These are phyloP conservation scores for Drosophila meridiana DNA, from an alignment of 2,888 invertebrate genomes.

Conservation along the genomic window DNA sequence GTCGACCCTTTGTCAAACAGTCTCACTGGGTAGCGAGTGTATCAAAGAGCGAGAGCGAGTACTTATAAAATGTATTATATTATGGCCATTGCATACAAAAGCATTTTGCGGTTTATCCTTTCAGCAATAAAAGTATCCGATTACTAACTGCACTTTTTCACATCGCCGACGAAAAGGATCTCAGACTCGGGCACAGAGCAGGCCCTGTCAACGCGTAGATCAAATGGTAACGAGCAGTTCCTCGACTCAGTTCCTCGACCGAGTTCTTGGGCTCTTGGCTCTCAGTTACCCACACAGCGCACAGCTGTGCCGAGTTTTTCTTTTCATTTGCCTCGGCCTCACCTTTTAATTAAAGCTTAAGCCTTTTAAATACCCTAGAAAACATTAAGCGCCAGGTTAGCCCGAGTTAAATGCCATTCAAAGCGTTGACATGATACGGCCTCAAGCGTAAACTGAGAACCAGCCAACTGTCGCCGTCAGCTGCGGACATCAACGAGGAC, in stretches of 20 bases:
- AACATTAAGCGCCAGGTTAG: constrained; percentile 48
- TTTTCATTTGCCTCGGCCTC: constrained; percentile 21
- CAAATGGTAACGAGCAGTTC: constrained; percentile 61
- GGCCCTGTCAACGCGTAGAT: constrained; percentile 65
- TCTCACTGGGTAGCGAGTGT: background rate
- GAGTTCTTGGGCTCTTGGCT: constrained; percentile 6
- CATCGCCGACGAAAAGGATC: constrained; percentile 32
- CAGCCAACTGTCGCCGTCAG: constrained; percentile 42
- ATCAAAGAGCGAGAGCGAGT: background rate
- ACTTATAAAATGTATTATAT: constrained; percentile 72
- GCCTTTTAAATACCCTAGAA: constrained; percentile 60
- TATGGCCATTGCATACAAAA: constrained; percentile 61
- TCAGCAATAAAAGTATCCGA: constrained; percentile 84
- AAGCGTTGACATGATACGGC: constrained; percentile 71
- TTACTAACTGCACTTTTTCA: constrained; percentile 83
- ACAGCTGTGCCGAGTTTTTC: constrained; percentile 59
- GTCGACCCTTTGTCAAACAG: background rate
- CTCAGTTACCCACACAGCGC: constrained; percentile 25
- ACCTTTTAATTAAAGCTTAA: constrained; percentile 76
- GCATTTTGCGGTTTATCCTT: constrained; percentile 83
- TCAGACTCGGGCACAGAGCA: background rate
- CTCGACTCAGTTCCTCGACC: constrained; percentile 2
- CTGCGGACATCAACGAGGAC: constrained; percentile 25
- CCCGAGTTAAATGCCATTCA: constrained; percentile 70
- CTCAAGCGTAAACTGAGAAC: constrained; percentile 42